Conservation (phyloP, 1,140 invertebrate genomes). For the Zeugodacus cucurbitae region DNA sequence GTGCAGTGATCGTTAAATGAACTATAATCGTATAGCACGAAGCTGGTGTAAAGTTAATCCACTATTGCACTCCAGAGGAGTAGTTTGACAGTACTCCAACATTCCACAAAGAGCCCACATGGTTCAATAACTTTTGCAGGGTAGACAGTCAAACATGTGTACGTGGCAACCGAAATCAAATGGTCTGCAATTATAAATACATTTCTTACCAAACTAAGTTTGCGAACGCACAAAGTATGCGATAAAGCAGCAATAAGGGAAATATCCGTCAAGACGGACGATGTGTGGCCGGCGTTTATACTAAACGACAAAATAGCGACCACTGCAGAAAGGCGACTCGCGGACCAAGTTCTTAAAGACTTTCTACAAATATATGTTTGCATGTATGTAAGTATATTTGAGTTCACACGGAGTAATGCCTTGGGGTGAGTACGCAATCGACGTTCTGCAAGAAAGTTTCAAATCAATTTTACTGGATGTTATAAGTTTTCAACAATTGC, state of each 20-base stretch:
- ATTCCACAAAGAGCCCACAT: background rate
- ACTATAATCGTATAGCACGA: no score
- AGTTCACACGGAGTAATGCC: background rate
- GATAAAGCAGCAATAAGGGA: background rate
- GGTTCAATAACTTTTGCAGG: background rate
- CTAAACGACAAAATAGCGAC: background rate
- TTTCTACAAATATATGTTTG: background rate
- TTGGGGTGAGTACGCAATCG: background rate
- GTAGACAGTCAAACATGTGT: background rate
- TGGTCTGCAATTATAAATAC: background rate
- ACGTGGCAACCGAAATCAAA: background rate
- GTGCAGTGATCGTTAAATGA: no score
- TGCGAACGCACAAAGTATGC: background rate
- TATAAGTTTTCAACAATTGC: slow-evolving; percentile 28
- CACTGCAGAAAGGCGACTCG: background rate
- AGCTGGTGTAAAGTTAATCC: no score
- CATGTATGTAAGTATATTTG: background rate
- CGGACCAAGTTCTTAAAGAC: background rate
- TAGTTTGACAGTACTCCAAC: no score
- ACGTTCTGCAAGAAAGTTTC: slow-evolving; percentile 9
- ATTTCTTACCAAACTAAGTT: background rate
- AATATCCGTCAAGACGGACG: background rate
- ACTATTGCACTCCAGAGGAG: no score
- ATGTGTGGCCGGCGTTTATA: background rate
- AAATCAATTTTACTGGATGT: slow-evolving; percentile 1